phyloP scores from a whole-genome alignment of 92 coral and sea anemone genomes.

The Heliopora coerulea region DNA sequence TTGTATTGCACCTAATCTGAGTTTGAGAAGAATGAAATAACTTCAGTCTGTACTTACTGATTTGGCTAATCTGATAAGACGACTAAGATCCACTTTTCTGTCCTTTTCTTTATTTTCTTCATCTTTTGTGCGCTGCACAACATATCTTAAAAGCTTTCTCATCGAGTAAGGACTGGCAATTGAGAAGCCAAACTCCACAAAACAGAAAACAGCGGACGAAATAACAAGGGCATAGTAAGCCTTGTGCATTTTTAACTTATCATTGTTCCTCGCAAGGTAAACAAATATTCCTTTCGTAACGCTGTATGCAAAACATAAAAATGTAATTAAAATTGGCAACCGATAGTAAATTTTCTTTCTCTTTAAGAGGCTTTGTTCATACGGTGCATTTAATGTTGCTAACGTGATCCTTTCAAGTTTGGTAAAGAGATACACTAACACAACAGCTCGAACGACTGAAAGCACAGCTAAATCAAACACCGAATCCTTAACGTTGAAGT shows the following conservation, averaged over 20 bases:
- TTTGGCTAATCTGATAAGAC: slow-evolving; percentile 75
- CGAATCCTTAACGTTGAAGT: slow-evolving; percentile 67
- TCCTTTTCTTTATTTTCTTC: slow-evolving; percentile 36
- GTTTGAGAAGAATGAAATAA: too few relatives aligned
- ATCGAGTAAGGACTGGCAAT: slow-evolving; percentile 65
- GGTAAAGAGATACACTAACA: slow-evolving; percentile 59
- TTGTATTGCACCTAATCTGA: too few relatives aligned
- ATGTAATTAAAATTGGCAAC: slow-evolving; percentile 57
- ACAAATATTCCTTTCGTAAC: slow-evolving; percentile 78
- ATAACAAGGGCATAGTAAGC: slow-evolving; percentile 71
- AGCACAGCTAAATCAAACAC: slow-evolving; percentile 77
- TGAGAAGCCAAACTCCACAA: slow-evolving; percentile 62
- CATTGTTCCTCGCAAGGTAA: slow-evolving; percentile 59
- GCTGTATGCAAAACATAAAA: slow-evolving; percentile 73
- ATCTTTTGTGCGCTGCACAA: slow-evolving; percentile 62
- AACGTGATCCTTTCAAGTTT: slow-evolving; percentile 61
- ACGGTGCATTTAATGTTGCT: slow-evolving; percentile 65
- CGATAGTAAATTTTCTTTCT: slow-evolving; percentile 56
- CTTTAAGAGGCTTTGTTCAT: slow-evolving; percentile 56
- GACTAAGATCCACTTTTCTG: slow-evolving; percentile 61
- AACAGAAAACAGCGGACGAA: slow-evolving; percentile 60
- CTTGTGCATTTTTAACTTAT: slow-evolving; percentile 59
- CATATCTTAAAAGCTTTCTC: slow-evolving; percentile 60
- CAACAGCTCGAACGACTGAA: slow-evolving; percentile 62
- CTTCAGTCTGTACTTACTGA: slow-evolving; percentile 94